Base-by-base conservation (phyloP, 2,113 vertebrate species). In the Myodes glareolus region DNA sequence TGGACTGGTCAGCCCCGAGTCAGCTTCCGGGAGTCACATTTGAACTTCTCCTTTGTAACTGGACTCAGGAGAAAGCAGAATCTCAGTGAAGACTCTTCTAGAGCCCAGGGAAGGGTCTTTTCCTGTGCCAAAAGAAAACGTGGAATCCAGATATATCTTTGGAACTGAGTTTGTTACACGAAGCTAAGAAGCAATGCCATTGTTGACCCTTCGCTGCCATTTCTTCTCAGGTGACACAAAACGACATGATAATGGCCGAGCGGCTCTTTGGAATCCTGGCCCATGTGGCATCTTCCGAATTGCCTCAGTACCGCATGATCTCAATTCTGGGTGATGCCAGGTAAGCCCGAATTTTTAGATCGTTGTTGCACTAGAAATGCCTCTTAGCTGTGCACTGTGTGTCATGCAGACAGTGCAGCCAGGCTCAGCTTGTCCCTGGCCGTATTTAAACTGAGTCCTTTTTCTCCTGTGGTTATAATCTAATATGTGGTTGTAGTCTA, bases 251-350 rank as follows among this genome's bases (percentile, higher is more conserved):
- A 14, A 99, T 99, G 97, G 99, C 99, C 0, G 99, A 99, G 97
- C 99, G 99, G 50, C 98, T 99, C 47, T 99, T 99, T 94, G 99
- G 99, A 39, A 98, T 99, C 68, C 97, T 99, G 96, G 99, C 99
- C 19, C 99, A 99, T 0, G 98, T 99, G 58, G 99, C 99, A n/a
- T 99, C 99, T 90, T 99, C 99, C 0, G 99, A 99, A 97, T 98
- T 99, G 13, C 99, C 99, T 0, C 99, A 99, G 61, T 99, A 99
- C 87, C 99, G 99, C 1, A 95, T 99, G 84, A 98, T 99, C 82
- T 98, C 99, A 1, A 98, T 99, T 65, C 97, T 99, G 68, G 99
- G 99, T 90, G 99, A 99, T 97, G 99, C 99, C 95, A 99, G 99
- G 99, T 99, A 98, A 99, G 94, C 84, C 61, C 91, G 70, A 17